phyloP scores from a whole-genome alignment of 2,797 vertebrate species.

The Scleropages formosus region DNA sequence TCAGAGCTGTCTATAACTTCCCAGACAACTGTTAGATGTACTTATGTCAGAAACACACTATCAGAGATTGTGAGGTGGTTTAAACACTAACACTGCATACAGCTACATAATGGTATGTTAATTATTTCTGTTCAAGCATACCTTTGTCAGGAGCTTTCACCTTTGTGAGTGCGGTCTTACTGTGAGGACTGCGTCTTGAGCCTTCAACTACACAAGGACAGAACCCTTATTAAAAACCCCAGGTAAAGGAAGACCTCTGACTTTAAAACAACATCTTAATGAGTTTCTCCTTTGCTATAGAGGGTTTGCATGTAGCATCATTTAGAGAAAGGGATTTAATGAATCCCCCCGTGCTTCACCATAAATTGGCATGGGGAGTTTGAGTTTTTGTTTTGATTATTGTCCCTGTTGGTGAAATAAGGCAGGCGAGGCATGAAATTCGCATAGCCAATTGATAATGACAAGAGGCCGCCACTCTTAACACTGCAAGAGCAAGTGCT shows the following conservation, averaged over 20 bases:
- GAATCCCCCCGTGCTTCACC: conserved; percentile 70
- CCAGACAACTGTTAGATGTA: no score
- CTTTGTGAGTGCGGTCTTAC: neutral
- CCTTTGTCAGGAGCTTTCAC: conserved; percentile 12
- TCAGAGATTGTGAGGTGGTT: no score
- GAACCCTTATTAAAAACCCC: conserved; percentile 18
- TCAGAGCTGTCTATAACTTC: no score
- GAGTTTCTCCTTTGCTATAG: conserved; percentile 67
- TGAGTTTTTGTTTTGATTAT: conserved; percentile 73
- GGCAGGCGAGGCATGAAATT: conserved; percentile 74
- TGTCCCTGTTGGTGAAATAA: conserved; percentile 71
- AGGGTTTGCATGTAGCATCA: conserved; percentile 64
- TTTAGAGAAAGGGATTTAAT: conserved; percentile 70
- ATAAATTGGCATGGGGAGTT: conserved; percentile 63
- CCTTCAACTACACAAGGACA: neutral
- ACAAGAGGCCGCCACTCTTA: conserved; percentile 54
- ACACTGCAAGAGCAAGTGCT: conserved; percentile 51
- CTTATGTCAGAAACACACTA: no score
- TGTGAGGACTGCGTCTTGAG: neutral
- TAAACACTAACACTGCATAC: neutral
- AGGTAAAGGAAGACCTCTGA: conserved; percentile 50
- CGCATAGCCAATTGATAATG: conserved; percentile 61
- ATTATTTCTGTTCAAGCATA: neutral
- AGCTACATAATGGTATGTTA: neutral
- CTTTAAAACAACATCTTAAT: conserved; percentile 67